phyloP scores from a whole-genome alignment of 2,797 vertebrate species.

The Acanthis flammea region DNA sequence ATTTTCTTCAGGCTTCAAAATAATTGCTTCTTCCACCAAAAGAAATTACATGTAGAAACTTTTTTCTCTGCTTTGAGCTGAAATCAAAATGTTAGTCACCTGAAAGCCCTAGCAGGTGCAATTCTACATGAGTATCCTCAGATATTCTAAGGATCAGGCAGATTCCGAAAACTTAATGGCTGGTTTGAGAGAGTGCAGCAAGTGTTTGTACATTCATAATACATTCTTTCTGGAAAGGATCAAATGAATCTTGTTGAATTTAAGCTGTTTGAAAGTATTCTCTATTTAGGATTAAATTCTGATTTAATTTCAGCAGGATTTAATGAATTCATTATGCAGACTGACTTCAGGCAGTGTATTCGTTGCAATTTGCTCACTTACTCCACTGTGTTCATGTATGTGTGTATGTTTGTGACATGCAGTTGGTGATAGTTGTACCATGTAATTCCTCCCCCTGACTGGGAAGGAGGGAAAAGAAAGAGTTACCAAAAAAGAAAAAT shows the following conservation, averaged over 20 bases:
- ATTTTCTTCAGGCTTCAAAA: conserved; percentile 31
- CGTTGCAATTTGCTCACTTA: not conserved
- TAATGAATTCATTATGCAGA: conserved; percentile 8
- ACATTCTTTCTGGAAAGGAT: not conserved
- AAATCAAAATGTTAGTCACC: not conserved
- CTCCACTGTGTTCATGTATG: not conserved
- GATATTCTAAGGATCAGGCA: not conserved
- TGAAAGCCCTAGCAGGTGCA: not conserved
- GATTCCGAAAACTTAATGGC: not conserved
- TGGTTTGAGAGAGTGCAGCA: not conserved
- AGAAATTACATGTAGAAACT: not conserved
- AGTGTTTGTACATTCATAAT: not conserved
- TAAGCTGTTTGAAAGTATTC: not conserved
- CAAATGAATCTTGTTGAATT: not conserved
- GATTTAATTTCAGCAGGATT: not conserved
- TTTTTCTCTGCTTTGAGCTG: not conserved
- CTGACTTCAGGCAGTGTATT: not conserved
- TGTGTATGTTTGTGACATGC: not conserved
- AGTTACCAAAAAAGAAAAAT: not conserved
- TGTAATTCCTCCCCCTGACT: not conserved
- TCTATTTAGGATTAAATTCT: not conserved
- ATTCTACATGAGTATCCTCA: not conserved
- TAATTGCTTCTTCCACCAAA: not conserved
- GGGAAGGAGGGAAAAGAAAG: not conserved
- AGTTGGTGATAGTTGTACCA: not conserved